Evolutionary conservation across 2,797 vertebrate genomes (phyloP).

Genomic region (Streptopelia turtur): DNA sequence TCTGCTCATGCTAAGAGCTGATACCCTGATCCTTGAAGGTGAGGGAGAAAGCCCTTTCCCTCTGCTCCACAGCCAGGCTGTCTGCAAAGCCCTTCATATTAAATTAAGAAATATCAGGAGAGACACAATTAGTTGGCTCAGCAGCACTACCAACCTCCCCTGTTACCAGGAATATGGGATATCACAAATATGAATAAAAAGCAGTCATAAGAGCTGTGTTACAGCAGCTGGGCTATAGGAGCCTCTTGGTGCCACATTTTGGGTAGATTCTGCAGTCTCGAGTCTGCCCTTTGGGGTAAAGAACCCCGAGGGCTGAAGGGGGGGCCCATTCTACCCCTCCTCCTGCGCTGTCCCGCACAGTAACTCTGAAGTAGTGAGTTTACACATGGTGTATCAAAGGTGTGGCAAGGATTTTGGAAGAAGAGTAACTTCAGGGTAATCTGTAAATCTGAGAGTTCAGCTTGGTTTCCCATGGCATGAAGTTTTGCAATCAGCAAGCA

Average conservation of each 20-base stretch:
- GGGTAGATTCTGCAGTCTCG: background rate
- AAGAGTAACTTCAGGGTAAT: background rate
- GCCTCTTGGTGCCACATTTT: background rate
- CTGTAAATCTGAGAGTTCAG: background rate
- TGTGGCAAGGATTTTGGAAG: background rate
- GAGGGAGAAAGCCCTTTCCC: background rate
- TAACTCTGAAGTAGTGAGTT: rapidly evolving
- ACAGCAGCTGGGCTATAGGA: background rate
- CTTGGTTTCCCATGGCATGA: background rate
- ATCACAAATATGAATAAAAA: background rate
- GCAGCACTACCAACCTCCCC: background rate
- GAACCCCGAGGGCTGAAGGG: background rate
- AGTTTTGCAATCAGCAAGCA: rapidly evolving
- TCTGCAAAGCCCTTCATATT: background rate
- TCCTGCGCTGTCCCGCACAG: background rate
- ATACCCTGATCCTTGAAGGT: background rate
- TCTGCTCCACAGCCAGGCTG: background rate
- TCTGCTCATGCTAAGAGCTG: background rate
- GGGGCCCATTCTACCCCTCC: background rate
- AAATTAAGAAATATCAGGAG: background rate
- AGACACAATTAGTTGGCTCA: background rate
- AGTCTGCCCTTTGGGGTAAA: background rate
- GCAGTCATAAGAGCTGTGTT: background rate
- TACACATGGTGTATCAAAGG: background rate
- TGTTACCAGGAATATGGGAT: background rate